These are phyloP conservation scores for Cacatua alba DNA, from an alignment of 2,113 vertebrate species.

Conservation along the genomic window DNA sequence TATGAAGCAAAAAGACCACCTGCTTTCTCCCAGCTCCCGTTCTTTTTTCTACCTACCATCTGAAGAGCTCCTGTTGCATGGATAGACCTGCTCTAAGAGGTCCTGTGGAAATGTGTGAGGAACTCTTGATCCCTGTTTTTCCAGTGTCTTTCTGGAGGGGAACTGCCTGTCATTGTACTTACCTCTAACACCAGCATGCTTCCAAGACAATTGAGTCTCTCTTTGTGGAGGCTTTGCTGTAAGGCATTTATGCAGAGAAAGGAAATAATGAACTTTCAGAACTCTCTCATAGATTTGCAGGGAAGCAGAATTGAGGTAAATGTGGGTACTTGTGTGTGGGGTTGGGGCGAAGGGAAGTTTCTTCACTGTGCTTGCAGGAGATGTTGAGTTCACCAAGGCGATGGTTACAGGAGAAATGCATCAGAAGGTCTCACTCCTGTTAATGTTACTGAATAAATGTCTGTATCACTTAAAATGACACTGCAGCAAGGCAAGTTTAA, in stretches of 20 bases:
- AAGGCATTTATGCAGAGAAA: not conserved
- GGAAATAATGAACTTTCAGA: not conserved
- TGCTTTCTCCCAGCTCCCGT: not conserved
- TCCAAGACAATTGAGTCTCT: not conserved
- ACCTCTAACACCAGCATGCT: rapidly evolving
- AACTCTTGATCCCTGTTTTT: not conserved
- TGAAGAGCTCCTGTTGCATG: not conserved
- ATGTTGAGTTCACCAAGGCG: not conserved
- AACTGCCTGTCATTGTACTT: not conserved
- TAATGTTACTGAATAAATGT: not conserved
- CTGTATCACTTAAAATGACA: not conserved
- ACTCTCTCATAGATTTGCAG: not conserved
- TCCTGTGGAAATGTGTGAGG: not conserved
- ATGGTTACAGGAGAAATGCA: not conserved
- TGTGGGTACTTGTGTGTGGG: not conserved
- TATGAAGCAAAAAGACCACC: not conserved
- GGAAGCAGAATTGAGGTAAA: not conserved
- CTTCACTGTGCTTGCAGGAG: not conserved
- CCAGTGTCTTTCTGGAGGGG: not conserved
- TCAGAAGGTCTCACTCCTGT: not conserved
- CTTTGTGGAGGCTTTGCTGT: not conserved
- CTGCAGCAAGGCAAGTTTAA: not conserved
- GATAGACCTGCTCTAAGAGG: not conserved
- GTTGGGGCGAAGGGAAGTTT: not conserved
- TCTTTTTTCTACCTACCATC: not conserved